Base-by-base conservation (phyloP, 2,797 vertebrate genomes). In the Trichosurus vulpecula region DNA sequence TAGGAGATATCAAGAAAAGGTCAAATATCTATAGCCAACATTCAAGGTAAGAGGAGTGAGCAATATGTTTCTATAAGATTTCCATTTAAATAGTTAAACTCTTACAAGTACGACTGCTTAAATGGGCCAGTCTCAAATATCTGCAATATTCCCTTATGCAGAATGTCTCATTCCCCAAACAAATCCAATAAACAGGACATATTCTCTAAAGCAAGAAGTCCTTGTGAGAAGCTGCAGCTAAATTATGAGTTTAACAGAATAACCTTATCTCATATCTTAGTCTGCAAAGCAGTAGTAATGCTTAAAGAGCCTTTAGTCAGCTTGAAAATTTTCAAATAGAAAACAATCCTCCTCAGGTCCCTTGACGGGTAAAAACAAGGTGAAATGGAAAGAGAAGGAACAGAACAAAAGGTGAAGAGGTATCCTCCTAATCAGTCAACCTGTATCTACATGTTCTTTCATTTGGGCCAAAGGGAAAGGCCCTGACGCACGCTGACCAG, bases 391-490 rank as follows among this genome's bases (percentile, higher is more conserved):
- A 92, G 92, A 95, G 95, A 97, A 96, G 96, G 96, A 94, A 27
- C 2, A 19, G 90, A 97, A 97, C 41, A 97, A 95, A 97, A 98
- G 97, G 55, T 58, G 58, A 92, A 97, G 94, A 96, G 96, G 95
- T 97, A 95, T 81, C 92, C 95, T 97, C 95, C 95, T 96, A 97
- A 92, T 96, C 97, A 97, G 94, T 97, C 53, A 57, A 97, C 97
- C 54, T 90, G 94, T 90, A 96, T 97, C 96, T 96, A 94, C 52
- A 12, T 52, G 29, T 94, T 96, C 97, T 97, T 97, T 97, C 94
- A 97, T 16, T 41, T 47, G 81, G 0, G 2, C 92, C 95, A 94
- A 97, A 95, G 0, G 16, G 58, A 66, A 96, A 96, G 97, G 41
- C 92, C 92, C 96, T 95, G 91, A 94, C 96, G 90, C 52, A 56